Base-by-base conservation (phyloP, 2,888 invertebrate species). In the Plagodis dolabraria region DNA sequence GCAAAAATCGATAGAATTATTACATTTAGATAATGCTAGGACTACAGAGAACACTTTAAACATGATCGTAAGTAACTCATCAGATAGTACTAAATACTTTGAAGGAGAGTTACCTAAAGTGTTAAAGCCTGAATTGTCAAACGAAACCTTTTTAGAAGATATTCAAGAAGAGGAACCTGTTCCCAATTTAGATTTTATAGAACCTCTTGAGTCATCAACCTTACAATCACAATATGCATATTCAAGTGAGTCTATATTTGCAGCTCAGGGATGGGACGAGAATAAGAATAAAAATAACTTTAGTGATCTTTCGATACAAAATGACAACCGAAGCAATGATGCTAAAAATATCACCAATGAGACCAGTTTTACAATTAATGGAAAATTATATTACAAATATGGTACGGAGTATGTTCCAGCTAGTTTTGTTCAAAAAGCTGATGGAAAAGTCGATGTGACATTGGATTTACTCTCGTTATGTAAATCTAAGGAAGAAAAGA, bases 381-480 rank as follows among this genome's bases (percentile, higher is more conserved):
- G 80, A 8, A 68, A 70, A 6, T 65, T 83, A 2, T 75, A 71
- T 53, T 75, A 79, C 60, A 46, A 71, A n/a, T 74, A 71, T 50
- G 70, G 64, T 2, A 49, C 64, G 10, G 60, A 71, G 12, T 67
- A 69, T 9, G 66, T 82, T 34, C 81, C 83, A 33, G 73, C 73
- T n/a, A 73, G 67, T 22, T 79, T 80, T 48, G 63, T 77, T 5
- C 81, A 82, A 69, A 67, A 73, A 11, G 33, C 69, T 0, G 67
- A 70, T 33, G 80, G 79, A 6, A 55, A 72, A 55, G 57, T 82
- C 36, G 59, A 70, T 43, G 48, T 83, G 34, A 76, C 76, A 10
- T 63, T 82, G 11, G 76, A 83, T 55, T 76, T 75, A 5, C 54
- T 58, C 7, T 65, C 67, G n/a, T 52, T 82, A 47, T 83, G 81